phyloP scores from a whole-genome alignment of 1,140 invertebrate species.

The Lepidostoma basale region DNA sequence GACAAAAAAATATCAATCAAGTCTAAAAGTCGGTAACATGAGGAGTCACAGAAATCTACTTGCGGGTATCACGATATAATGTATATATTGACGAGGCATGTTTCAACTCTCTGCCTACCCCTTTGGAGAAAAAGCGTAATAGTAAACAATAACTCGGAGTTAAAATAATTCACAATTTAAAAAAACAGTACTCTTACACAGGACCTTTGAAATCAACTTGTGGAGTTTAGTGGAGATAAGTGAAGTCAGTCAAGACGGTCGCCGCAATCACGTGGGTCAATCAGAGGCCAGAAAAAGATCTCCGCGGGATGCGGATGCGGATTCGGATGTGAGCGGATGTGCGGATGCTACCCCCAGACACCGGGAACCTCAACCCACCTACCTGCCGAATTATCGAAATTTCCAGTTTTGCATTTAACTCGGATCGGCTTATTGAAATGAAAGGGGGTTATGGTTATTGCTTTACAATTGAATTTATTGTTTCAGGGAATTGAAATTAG shows the following conservation, averaged over 20 bases:
- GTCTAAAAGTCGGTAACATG: too few species aligned
- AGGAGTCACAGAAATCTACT: too few species aligned
- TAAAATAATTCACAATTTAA: too few species aligned
- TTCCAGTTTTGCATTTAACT: background rate
- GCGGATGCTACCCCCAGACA: background rate
- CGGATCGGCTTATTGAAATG: background rate
- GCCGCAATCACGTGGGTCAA: conserved; percentile 45
- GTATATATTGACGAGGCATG: too few species aligned
- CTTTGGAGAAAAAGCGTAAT: too few species aligned
- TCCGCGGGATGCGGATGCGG: background rate
- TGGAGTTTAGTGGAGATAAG: conserved; percentile 44
- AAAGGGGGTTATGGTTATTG: too few species aligned
- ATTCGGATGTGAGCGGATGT: background rate
- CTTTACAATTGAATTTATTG: too few species aligned
- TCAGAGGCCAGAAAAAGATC: conserved; percentile 43
- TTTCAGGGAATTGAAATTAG: too few species aligned
- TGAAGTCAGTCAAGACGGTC: conserved; percentile 35
- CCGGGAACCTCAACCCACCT: conserved; percentile 32
- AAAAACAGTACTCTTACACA: background rate
- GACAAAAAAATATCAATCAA: too few species aligned
- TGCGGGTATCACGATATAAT: too few species aligned
- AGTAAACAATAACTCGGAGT: too few species aligned
- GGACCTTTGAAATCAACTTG: conserved; percentile 42
- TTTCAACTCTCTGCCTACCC: too few species aligned
- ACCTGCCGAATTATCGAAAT: conserved; percentile 27